Conservation (phyloP, 2,888 invertebrate genomes). For the Drosophila mimetica region DNA sequence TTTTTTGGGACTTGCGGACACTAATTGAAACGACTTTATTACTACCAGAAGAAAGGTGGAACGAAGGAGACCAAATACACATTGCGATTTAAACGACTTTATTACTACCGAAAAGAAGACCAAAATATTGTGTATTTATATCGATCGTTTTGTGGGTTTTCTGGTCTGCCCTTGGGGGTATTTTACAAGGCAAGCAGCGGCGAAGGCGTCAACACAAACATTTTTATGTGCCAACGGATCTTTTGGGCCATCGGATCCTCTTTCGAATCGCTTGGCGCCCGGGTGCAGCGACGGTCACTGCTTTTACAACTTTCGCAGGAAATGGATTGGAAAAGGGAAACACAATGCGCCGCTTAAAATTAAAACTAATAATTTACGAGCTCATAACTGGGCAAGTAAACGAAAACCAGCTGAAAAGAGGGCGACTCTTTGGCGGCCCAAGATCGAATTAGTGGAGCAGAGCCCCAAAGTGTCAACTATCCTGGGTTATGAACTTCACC, state of each 20-base stretch:
- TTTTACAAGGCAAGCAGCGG: conserved; percentile 37
- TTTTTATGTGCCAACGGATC: conserved; percentile 75
- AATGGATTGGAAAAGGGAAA: conserved; percentile 62
- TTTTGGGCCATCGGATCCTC: conserved; percentile 38
- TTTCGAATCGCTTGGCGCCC: conserved; percentile 57
- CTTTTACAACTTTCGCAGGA: conserved; percentile 76
- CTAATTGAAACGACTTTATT: conserved; percentile 78
- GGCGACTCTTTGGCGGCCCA: conserved; percentile 28
- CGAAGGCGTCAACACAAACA: conserved; percentile 69
- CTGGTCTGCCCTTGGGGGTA: conserved; percentile 28
- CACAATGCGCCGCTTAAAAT: conserved; percentile 62
- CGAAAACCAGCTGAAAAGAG: conserved; percentile 26
- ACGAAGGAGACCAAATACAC: conserved; percentile 9
- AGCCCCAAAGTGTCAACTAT: conserved; percentile 38
- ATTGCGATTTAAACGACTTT: conserved; percentile 65
- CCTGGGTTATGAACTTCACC: conserved; percentile 39
- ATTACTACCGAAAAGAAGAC: conserved; percentile 56
- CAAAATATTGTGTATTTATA: conserved; percentile 23
- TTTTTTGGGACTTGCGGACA: conserved; percentile 46
- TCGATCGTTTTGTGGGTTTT: conserved; percentile 15
- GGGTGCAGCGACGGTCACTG: conserved; percentile 6
- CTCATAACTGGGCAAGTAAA: conserved; percentile 71
- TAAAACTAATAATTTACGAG: conserved; percentile 71
- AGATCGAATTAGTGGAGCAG: conserved; percentile 24
- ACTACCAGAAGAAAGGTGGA: conserved; percentile 57